phyloP scores from a whole-genome alignment of 2,113 vertebrate genomes.

The Rallus limicola region DNA sequence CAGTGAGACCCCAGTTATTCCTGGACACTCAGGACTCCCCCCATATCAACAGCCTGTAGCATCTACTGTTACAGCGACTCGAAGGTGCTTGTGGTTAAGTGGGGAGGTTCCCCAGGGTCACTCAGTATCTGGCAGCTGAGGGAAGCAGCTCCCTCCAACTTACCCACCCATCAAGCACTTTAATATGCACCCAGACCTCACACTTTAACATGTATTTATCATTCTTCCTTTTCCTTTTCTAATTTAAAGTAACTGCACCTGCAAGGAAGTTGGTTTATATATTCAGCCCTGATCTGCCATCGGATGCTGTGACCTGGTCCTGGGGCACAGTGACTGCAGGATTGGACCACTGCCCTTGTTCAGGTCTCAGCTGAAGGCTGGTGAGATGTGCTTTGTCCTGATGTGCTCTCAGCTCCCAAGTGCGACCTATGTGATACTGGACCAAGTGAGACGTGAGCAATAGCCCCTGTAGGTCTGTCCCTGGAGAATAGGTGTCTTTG shows the following conservation, averaged over 20 bases:
- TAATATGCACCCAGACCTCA: neutral
- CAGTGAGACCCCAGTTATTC: neutral
- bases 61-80: neutral
- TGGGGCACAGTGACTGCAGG: neutral
- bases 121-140: rapidly evolving
- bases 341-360: neutral
- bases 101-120: neutral
- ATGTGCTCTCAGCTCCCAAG: neutral
- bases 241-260: neutral
- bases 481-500: neutral
- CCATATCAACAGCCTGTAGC: neutral
- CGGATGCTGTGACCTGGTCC: neutral
- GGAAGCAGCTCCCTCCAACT: neutral
- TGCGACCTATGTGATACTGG: rapidly evolving
- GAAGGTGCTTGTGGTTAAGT: neutral
- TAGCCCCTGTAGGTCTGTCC: neutral
- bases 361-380: neutral
- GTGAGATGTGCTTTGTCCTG: neutral
- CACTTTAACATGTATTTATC: neutral
- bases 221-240: neutral
- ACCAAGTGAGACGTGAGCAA: rapidly evolving
- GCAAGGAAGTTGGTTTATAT: neutral
- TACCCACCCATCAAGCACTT: neutral
- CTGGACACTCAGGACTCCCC: neutral
- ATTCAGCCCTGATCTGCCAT: neutral